Evolutionary conservation across 2,113 vertebrate genomes (phyloP).

Genomic region (Phaethornis superciliosus): DNA sequence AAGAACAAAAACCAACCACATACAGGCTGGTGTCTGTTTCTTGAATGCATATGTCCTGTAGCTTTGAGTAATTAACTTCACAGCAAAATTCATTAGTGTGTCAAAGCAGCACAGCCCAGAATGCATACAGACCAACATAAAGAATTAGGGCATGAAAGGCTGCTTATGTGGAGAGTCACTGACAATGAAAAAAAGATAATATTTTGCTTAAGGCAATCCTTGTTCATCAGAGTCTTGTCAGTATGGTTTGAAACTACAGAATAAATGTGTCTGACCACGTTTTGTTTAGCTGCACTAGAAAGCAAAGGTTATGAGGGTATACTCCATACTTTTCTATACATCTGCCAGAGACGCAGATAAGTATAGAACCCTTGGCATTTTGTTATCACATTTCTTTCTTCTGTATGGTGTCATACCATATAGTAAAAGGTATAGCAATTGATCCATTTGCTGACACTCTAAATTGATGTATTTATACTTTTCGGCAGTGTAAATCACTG

Average conservation of each 20-base stretch:
- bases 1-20: neutral
- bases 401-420: neutral
- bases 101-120: constrained; percentile 30
- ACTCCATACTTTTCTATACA: neutral
- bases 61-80: constrained; percentile 15
- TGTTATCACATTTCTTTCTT: neutral
- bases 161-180: constrained; percentile 41
- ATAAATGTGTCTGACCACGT: constrained; percentile 33
- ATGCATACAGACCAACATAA: neutral
- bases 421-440: neutral
- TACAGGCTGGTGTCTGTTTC: neutral
- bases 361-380: neutral
- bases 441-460: neutral
- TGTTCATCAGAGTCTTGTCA: constrained; percentile 34
- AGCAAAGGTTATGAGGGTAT: constrained; percentile 5
- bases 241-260: neutral
- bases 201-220: constrained; percentile 9
- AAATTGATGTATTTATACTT: neutral
- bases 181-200: constrained; percentile 13
- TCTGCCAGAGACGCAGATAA: neutral
- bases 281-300: constrained; percentile 38
- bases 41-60: neutral
- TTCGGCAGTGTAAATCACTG: neutral
- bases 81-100: constrained; percentile 18
- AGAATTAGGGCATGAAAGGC: constrained; percentile 53